phyloP scores from a whole-genome alignment of 2,888 invertebrate genomes.

The Pyrrhia umbra region DNA sequence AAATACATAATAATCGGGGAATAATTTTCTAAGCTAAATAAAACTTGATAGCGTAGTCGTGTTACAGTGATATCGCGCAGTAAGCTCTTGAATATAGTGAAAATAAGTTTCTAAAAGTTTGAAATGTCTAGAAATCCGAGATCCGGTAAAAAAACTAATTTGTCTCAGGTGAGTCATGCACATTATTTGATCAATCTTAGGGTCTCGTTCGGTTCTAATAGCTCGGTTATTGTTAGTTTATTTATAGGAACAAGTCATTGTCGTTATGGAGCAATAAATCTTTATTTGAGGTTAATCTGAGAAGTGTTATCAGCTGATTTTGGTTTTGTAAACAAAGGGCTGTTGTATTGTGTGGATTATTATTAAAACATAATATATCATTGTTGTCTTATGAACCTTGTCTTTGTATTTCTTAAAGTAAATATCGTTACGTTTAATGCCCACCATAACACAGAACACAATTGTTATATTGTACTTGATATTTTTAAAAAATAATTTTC shows the following conservation, averaged over 20 bases:
- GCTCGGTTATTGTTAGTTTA: constrained; percentile 53
- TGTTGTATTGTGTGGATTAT: constrained; percentile 15
- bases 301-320: constrained; percentile 68
- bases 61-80: constrained; percentile 22
- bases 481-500: constrained; percentile 4
- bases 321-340: constrained; percentile 70
- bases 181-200: constrained; percentile 72
- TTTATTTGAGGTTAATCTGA: constrained; percentile 17
- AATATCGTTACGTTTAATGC: constrained; percentile 7
- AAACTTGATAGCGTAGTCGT: constrained; percentile 25
- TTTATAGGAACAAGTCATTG: constrained; percentile 56
- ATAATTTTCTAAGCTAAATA: constrained; percentile 37
- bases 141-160: constrained; percentile 80
- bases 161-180: constrained; percentile 89
- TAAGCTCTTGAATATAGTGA: constrained; percentile 23
- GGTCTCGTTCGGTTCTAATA: constrained; percentile 60
- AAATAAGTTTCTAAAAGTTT: constrained; percentile 32
- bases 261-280: constrained; percentile 25
- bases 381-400: not conserved
- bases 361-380: not conserved
- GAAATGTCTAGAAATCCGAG: constrained; percentile 80
- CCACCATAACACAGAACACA: no score
- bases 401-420: constrained; percentile 14
- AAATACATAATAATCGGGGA: constrained; percentile 29
- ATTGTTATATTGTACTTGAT: constrained; percentile 9